Conservation (phyloP, 2,113 vertebrate genomes). For the Athene noctua region DNA sequence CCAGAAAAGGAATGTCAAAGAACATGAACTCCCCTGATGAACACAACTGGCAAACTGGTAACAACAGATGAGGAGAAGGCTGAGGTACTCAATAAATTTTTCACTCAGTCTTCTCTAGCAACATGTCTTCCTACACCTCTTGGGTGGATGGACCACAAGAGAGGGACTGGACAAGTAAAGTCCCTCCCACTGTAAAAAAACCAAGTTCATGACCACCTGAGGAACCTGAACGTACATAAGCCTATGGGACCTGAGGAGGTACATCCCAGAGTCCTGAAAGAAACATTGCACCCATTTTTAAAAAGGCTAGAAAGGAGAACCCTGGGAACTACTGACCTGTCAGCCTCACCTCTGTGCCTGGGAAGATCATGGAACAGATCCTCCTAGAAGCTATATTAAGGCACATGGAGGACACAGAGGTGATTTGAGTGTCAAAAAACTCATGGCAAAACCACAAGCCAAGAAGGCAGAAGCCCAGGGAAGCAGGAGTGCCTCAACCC, state of each 20-base stretch:
- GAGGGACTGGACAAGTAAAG: neutral
- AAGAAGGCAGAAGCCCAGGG: too few species aligned
- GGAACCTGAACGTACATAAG: neutral
- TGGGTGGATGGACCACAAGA: neutral
- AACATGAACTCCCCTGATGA: neutral
- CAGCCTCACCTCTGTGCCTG: neutral
- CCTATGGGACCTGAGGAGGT: neutral
- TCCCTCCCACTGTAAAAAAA: neutral
- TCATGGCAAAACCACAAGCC: too few species aligned
- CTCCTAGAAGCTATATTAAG: too few species aligned
- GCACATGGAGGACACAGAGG: too few species aligned
- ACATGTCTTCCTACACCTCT: neutral
- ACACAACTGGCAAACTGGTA: neutral
- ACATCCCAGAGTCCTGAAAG: neutral
- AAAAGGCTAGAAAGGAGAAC: neutral
- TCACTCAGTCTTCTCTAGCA: neutral
- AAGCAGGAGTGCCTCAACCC: too few species aligned
- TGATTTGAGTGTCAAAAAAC: too few species aligned
- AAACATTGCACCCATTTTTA: neutral
- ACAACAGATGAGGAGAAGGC: neutral
- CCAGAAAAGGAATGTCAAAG: neutral
- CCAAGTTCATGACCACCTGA: accelerated
- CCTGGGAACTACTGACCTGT: neutral
- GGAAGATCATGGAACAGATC: too few species aligned
- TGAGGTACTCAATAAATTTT: neutral